Conservation (phyloP, 2,113 vertebrate genomes). For the Nycticebus coucang region DNA sequence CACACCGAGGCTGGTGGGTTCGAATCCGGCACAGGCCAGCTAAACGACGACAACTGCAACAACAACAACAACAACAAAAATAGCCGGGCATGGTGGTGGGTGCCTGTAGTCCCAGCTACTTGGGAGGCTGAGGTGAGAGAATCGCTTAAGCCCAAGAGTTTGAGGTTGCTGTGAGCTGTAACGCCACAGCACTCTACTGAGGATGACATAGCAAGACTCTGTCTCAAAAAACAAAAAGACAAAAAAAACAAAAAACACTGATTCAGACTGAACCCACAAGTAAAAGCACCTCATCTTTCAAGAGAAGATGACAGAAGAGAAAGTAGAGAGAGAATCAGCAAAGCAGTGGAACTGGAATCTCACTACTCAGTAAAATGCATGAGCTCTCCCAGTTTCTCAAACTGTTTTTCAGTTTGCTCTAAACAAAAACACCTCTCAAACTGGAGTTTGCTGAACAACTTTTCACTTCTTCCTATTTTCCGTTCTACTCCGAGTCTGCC, state of each 20-base stretch:
- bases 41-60: too few species aligned
- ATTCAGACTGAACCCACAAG: not conserved
- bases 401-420: not conserved
- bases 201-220: too few species aligned
- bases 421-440: slow-evolving; percentile 38
- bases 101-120: too few species aligned
- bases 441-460: not conserved
- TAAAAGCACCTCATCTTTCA: not conserved
- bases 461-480: slow-evolving; percentile 1
- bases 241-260: not conserved
- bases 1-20: too few species aligned
- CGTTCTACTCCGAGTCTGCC: not conserved
- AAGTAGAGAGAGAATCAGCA: not conserved
- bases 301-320: slow-evolving; percentile 6
- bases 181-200: too few species aligned
- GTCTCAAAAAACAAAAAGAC: too few species aligned
- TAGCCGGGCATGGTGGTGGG: too few species aligned
- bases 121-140: too few species aligned
- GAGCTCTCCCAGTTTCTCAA: not conserved
- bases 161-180: too few species aligned
- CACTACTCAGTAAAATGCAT: not conserved
- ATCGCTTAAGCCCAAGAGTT: too few species aligned
- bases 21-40: too few species aligned
- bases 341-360: not conserved
- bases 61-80: too few species aligned